Percentiles rank a stretch among this genome's conserved stretches.
These are phyloP conservation scores for Microvelia longipes DNA, from an alignment of 1,140 invertebrate genomes.

Conservation along the genomic window DNA sequence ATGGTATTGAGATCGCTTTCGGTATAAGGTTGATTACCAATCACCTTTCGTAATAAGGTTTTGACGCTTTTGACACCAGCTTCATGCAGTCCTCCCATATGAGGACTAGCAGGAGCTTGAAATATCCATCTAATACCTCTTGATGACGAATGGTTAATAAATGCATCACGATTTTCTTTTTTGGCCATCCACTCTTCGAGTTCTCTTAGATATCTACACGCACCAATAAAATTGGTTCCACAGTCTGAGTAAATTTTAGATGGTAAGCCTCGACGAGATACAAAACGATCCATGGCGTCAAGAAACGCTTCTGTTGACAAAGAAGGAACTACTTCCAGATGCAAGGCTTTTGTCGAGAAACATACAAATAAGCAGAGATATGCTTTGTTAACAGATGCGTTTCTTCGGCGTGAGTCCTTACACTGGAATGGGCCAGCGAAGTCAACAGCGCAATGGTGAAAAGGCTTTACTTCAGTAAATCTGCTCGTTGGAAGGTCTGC, in stretches of 20 bases:
- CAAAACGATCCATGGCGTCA: slow-evolving; percentile 22
- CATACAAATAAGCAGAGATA: slow-evolving; percentile 33
- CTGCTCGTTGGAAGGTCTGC: slow-evolving; percentile 23
- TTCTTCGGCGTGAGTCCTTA: slow-evolving; percentile 20
- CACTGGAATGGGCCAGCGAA: slow-evolving; percentile 30
- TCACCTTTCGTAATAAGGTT: not conserved
- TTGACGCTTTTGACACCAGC: not conserved
- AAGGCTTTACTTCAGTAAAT: slow-evolving; percentile 22
- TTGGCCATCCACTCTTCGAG: not conserved
- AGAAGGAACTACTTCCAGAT: slow-evolving; percentile 30
- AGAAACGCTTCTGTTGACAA: slow-evolving; percentile 30
- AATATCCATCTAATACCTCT: slow-evolving; percentile 23
- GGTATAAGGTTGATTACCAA: not conserved
- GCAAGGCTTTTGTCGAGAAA: slow-evolving; percentile 29
- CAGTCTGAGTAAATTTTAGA: slow-evolving; percentile 27
- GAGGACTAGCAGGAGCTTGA: slow-evolving; percentile 25
- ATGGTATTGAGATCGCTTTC: slow-evolving; percentile 17
- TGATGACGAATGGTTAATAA: not conserved
- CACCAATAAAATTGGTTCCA: slow-evolving; percentile 29
- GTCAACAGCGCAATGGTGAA: slow-evolving; percentile 28
- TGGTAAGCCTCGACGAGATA: slow-evolving; percentile 2
- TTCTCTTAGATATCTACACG: too few relatives aligned
- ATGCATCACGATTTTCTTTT: not conserved
- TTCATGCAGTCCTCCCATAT: not conserved
- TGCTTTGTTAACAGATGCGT: slow-evolving; percentile 24